Conservation (phyloP, 2,888 invertebrate species). For the Bimastos eiseni region DNA sequence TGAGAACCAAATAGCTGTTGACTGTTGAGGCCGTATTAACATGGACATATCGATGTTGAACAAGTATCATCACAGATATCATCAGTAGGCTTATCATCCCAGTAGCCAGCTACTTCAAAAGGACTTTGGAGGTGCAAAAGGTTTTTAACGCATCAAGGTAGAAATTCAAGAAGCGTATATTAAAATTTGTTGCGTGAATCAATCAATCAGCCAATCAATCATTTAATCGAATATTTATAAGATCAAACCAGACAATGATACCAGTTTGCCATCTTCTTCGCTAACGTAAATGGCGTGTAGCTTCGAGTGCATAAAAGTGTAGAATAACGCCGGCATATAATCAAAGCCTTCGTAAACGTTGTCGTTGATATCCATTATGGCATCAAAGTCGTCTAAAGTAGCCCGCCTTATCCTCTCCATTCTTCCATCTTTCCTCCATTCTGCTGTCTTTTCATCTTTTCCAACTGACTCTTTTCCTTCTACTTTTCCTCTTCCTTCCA, state of each 20-base stretch:
- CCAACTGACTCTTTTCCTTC: neutral
- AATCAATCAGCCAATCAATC: no score
- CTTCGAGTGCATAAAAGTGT: slow-evolving; percentile 8
- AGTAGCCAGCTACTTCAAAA: no score
- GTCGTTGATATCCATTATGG: slow-evolving; percentile 2
- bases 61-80: no score
- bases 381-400: neutral
- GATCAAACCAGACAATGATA: neutral
- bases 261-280: slow-evolving; percentile 9
- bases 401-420: neutral
- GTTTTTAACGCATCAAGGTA: no score
- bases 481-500: neutral
- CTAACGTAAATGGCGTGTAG: neutral
- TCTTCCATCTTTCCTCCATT: neutral
- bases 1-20: no score
- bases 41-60: no score
- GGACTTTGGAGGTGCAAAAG: no score
- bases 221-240: no score
- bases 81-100: no score
- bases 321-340: neutral
- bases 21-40: no score
- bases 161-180: no score
- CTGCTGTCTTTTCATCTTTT: neutral
- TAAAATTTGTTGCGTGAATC: no score
- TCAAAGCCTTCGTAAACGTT: neutral